These are phyloP conservation scores for Acanthopleura granulata DNA, from an alignment of 2,888 invertebrate species.

Conservation along the genomic window DNA sequence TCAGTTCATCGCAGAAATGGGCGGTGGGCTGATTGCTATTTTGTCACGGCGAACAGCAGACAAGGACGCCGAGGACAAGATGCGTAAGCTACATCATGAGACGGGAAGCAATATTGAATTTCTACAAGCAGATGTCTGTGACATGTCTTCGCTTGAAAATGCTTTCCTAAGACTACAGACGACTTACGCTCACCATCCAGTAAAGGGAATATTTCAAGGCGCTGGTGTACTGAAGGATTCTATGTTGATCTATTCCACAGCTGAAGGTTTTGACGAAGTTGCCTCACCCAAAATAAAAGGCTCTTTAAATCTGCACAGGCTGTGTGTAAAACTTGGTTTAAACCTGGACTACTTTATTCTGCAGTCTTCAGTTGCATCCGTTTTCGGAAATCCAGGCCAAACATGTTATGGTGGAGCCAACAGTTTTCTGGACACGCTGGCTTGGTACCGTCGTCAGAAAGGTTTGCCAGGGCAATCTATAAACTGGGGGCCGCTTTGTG, in stretches of 20 bases:
- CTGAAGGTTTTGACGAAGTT: slow-evolving; percentile 22
- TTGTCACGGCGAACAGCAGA: slow-evolving; percentile 38
- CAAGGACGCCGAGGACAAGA: slow-evolving; percentile 13
- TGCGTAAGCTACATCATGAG: neutral
- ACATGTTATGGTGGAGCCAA: slow-evolving; percentile 53
- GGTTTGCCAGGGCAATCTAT: slow-evolving; percentile 45
- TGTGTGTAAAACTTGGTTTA: slow-evolving; percentile 27
- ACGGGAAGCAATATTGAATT: neutral
- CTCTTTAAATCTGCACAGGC: slow-evolving; percentile 48
- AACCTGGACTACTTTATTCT: slow-evolving; percentile 50
- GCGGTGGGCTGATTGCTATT: slow-evolving; percentile 40
- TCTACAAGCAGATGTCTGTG: neutral
- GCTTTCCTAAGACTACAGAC: neutral
- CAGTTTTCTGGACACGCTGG: slow-evolving; percentile 49
- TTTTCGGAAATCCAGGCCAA: slow-evolving; percentile 51
- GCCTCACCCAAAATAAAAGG: slow-evolving; percentile 26
- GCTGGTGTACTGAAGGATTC: slow-evolving; percentile 43
- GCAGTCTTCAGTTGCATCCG: slow-evolving; percentile 49
- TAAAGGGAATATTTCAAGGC: slow-evolving; percentile 52
- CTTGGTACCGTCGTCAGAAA: slow-evolving; percentile 39
- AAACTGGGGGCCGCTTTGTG: slow-evolving; percentile 46
- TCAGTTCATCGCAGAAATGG: slow-evolving; percentile 35
- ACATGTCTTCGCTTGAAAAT: slow-evolving; percentile 20
- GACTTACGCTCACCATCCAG: slow-evolving; percentile 6
- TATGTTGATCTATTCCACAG: slow-evolving; percentile 32